These are phyloP conservation scores for Dryoscopus gambensis DNA, from an alignment of 2,113 vertebrate species.

Conservation along the genomic window DNA sequence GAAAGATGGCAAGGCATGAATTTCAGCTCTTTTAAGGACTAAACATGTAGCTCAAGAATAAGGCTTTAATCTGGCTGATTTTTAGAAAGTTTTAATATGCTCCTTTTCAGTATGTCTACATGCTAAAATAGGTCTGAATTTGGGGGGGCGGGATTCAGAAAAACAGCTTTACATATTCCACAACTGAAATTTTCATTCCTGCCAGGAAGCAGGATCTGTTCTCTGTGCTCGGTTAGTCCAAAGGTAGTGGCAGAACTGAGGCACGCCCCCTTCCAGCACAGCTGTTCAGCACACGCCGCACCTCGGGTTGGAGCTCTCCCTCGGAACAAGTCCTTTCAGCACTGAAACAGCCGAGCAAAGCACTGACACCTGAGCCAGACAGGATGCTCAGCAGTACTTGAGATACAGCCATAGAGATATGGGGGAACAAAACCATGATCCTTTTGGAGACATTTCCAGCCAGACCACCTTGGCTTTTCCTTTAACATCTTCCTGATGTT, in stretches of 20 bases:
- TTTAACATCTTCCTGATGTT: not conserved
- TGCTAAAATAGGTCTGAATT: not conserved
- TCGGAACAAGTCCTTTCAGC: not conserved
- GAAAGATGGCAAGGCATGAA: not conserved
- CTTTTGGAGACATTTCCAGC: not conserved
- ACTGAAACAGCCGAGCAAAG: not conserved
- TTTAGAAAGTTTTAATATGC: accelerated
- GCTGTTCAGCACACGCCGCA: accelerated
- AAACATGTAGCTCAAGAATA: not conserved
- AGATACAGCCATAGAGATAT: not conserved
- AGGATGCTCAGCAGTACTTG: not conserved
- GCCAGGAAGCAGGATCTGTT: not conserved
- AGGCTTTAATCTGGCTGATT: not conserved
- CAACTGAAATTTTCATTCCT: not conserved
- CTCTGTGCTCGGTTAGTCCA: accelerated
- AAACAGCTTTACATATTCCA: not conserved
- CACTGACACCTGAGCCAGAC: not conserved
- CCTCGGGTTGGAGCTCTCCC: not conserved
- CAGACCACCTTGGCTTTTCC: not conserved
- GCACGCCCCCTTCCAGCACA: too few relatives aligned
- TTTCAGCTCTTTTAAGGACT: not conserved
- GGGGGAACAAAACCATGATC: not conserved
- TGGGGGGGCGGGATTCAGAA: not conserved
- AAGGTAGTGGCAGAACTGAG: too few relatives aligned
- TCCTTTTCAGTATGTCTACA: not conserved